Percentiles rank a stretch among this genome's conserved stretches.
Conservation (phyloP, 2,888 invertebrate species). For the Steinernema scapterisci region DNA sequence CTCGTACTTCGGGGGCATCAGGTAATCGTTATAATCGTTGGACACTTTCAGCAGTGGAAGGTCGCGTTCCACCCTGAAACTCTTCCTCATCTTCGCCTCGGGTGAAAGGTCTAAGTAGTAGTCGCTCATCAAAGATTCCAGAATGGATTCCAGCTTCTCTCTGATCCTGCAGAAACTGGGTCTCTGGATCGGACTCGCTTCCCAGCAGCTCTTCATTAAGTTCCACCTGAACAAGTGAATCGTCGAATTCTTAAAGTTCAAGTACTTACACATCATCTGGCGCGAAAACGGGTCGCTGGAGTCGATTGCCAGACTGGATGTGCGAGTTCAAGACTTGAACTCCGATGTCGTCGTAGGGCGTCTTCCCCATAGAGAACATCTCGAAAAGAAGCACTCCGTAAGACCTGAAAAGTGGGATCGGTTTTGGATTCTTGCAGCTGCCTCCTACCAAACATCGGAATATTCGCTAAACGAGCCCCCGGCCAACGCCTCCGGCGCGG, state of each 20-base stretch:
- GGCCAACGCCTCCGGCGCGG: constrained; percentile 12
- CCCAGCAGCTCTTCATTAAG: constrained; percentile 20
- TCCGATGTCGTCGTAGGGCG: constrained; percentile 1
- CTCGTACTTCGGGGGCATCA: not conserved
- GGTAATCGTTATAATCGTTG: not conserved
- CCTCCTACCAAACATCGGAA: not conserved
- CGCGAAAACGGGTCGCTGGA: constrained; percentile 4
- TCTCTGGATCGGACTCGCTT: not conserved
- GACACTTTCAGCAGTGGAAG: not conserved
- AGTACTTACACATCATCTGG: constrained; percentile 1
- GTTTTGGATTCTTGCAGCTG: not conserved
- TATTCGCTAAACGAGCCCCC: not conserved
- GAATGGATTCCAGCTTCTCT: not conserved
- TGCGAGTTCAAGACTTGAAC: constrained; percentile 3
- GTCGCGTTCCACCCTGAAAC: not conserved
- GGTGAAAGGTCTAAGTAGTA: constrained; percentile 1
- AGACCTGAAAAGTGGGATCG: not conserved
- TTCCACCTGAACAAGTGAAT: not conserved
- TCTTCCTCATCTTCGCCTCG: not conserved
- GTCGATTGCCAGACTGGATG: constrained; percentile 14
- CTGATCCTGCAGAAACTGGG: not conserved
- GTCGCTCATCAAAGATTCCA: not conserved
- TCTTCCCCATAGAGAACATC: constrained; percentile 7
- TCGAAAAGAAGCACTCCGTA: constrained; percentile 13
- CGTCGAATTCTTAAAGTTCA: not conserved